Evolutionary conservation across 2,797 vertebrate species (phyloP), one percentile per base, ranked within the genome.

Genomic region (Anguilla marmorata): DNA sequence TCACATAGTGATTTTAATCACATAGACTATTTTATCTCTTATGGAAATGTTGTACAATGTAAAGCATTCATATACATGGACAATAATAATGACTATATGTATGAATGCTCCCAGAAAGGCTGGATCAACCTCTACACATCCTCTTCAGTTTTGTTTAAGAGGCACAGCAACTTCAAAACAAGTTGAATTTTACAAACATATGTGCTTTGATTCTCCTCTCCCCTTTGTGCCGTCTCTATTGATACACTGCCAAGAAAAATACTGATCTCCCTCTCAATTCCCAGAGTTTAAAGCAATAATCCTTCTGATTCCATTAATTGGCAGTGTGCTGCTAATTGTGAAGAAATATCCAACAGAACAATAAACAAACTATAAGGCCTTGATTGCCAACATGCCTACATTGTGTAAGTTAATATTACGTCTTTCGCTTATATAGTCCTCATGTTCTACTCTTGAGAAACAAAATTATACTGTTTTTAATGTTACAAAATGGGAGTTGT

Each of bases 231-330:
- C 91, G 83, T 91, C 91, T 87, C 87, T 88, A 92, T 90, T 94
- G 87, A 93, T 92, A 89, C 84, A 84, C 89, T 92, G 93, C 93
- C 93, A 93, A 91, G 89, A 91, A 92, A 91, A 88, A 88, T 90
- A 91, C 84, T 88, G 14, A 91, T 90, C 85, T 80, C 89, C 45
- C 83, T 88, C 89, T 58, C 88, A 88, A 90, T 88, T 89, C 89
- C 86, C 87, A 41, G 86, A 30, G 24, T 76, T 52, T 85, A 21
- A 87, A 90, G 88, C 89, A 88, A 93, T 93, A 90, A 90, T 91
- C 91, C 90, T 88, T 90, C 94, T 91, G 91, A 86, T 93, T 93
- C 92, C 91, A 93, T 94, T 93, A 92, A 89, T 91, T 90, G 88
- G 87, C 90, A 93, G 89, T 27, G 33, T 92, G 19, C 76, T 88